Evolutionary conservation across 2,797 vertebrate species (phyloP).

Genomic region (Aplochiton taeniatus): DNA sequence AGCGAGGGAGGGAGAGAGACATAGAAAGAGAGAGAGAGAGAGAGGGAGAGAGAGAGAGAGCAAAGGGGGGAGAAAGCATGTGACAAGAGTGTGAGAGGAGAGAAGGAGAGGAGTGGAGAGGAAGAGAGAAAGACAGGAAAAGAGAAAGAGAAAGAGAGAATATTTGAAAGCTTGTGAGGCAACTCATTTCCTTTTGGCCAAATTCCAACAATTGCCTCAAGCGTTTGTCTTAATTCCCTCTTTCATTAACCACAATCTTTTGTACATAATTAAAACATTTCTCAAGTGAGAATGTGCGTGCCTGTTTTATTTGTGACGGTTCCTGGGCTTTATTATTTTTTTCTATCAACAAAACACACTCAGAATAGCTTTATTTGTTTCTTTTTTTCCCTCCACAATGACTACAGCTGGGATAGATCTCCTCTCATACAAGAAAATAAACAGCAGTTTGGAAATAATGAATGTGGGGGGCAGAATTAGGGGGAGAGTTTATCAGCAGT

Average conservation of each 20-base stretch:
- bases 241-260: slow-evolving; percentile 81
- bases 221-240: slow-evolving; percentile 88
- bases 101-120: slow-evolving; percentile 44
- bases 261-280: slow-evolving; percentile 84
- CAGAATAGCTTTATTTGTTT: slow-evolving; percentile 47
- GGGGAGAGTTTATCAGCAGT: slow-evolving; percentile 73
- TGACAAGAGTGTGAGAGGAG: slow-evolving; percentile 26
- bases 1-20: slow-evolving; percentile 55
- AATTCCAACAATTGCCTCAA: slow-evolving; percentile 89
- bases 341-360: slow-evolving; percentile 53
- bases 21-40: slow-evolving; percentile 46
- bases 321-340: slow-evolving; percentile 50
- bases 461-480: slow-evolving; percentile 66
- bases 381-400: slow-evolving; percentile 40
- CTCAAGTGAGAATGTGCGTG: slow-evolving; percentile 75
- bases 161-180: slow-evolving; percentile 65
- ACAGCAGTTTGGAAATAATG: slow-evolving; percentile 47
- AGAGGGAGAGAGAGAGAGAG: slow-evolving; percentile 34
- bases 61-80: slow-evolving; percentile 43
- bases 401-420: slow-evolving; percentile 47
- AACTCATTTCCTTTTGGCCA: slow-evolving; percentile 92
- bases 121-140: slow-evolving; percentile 53
- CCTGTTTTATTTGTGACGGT: slow-evolving; percentile 62
- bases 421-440: slow-evolving; percentile 36
- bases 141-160: slow-evolving; percentile 28